Evolutionary conservation across 2,113 vertebrate species (phyloP), one percentile per base, ranked within the genome.

Genomic region (Corvus cornix): DNA sequence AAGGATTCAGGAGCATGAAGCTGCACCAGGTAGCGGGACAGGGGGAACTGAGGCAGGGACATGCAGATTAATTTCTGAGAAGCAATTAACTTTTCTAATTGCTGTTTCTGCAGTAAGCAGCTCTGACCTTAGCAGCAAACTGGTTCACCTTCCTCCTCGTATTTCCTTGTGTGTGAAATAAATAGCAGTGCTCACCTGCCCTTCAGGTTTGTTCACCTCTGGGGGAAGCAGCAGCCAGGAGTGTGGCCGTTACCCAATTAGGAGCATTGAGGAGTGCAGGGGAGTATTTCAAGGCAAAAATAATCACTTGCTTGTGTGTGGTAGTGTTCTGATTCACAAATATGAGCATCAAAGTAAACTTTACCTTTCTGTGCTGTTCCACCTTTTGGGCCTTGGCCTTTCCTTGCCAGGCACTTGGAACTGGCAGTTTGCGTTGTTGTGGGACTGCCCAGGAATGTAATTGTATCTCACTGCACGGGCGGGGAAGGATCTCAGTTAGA

Each of bases 401-500:
- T 73, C n/a, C 68, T 27, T 48, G 33, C 20, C 60, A 56, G 78
- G 13, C 11, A 6, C n/a, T 70, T 70, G 23, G 53, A 46, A 4
- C 28, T 46, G 78, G 44, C 62, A 22, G 60, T 56, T 67, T 48
- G 67, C 72, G 59, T 84, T 83, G 94, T 85, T 87, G 87, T 93
- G 94, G 82, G 70, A 22, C 70, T 86, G 90, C 85, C 41, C 58
- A 66, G 88, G 43, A 74, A 33, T 81, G 90, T 93, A 92, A 95
- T 90, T 88, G 83, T 90, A 88, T 74, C 89, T 94, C 12, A 0
- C 44, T 49, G 90, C 79, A 44, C 27, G 7, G 83, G 33, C n/a
- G 51, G 91, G 81, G 64, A 43, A 70, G 81, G 78, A 41, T 49
- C 92, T 90, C n/a, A 22, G 19, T 46, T 20, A n/a, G 68, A 0